phyloP scores from a whole-genome alignment of 2,888 invertebrate species.

The Gymnosoma rotundatum region DNA sequence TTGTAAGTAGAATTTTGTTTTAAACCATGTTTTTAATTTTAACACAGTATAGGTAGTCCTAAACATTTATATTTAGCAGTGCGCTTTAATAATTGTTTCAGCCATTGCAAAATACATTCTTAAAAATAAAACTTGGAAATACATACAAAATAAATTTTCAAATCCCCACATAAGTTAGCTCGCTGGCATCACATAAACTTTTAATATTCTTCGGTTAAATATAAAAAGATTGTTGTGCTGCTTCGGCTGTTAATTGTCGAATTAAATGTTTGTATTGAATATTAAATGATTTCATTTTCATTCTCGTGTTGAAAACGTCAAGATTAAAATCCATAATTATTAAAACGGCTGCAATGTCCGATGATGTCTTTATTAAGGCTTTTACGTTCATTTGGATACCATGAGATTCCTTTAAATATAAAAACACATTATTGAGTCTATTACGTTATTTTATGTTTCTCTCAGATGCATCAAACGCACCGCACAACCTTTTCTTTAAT shows the following conservation, averaged over 20 bases:
- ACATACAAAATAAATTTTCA: too few relatives aligned
- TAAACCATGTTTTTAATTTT: too few relatives aligned
- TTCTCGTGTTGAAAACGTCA: conserved; percentile 65
- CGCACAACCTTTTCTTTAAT: conserved; percentile 52
- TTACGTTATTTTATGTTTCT: conserved; percentile 43
- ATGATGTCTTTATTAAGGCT: conserved; percentile 67
- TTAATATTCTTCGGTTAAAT: neutral
- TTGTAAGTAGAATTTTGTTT: too few relatives aligned
- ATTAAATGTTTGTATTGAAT: conserved; percentile 69
- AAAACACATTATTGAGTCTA: conserved; percentile 50
- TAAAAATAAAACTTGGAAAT: too few relatives aligned
- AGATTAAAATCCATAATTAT: conserved; percentile 70
- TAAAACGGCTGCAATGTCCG: conserved; percentile 58
- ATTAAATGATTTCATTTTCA: conserved; percentile 68
- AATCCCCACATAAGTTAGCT: too few relatives aligned
- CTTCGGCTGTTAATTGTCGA: conserved; percentile 10
- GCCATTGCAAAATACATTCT: too few relatives aligned
- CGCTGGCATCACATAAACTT: conserved; percentile 6
- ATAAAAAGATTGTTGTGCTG: neutral
- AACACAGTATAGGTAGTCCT: too few relatives aligned
- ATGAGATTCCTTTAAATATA: neutral
- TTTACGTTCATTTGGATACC: conserved; percentile 30
- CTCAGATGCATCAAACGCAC: conserved; percentile 68
- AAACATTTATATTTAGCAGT: too few relatives aligned
- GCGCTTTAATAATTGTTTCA: too few relatives aligned